These are phyloP conservation scores for Cheirogaleus medius DNA, from an alignment of 2,113 vertebrate genomes.

Conservation along the genomic window DNA sequence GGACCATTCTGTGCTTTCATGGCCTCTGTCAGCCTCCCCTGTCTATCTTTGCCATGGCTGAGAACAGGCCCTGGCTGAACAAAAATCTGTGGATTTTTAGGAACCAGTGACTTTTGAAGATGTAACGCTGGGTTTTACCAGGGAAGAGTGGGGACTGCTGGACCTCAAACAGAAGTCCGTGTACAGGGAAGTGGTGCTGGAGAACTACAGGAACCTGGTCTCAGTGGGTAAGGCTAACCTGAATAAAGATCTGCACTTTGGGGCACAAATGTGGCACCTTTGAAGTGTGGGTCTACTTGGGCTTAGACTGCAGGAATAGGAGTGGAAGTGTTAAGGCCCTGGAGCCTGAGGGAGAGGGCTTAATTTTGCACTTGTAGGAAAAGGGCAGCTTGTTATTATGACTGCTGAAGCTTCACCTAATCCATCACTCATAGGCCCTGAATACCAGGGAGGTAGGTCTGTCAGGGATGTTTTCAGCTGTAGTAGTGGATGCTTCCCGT, in stretches of 20 bases:
- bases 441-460: background rate
- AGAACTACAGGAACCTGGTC: constrained; percentile 76
- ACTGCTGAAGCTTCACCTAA: background rate
- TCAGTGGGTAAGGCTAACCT: constrained; percentile 72
- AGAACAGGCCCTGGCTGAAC: background rate
- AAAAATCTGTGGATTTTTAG: constrained; percentile 72
- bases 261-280: background rate
- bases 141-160: constrained; percentile 71
- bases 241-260: constrained; percentile 22
- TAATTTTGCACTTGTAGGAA: background rate
- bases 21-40: background rate
- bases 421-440: background rate
- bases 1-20: background rate
- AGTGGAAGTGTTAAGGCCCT: background rate
- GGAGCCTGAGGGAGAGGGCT: background rate
- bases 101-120: constrained; percentile 74
- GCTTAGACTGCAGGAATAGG: background rate
- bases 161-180: constrained; percentile 62
- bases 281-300: constrained; percentile 45
- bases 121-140: constrained; percentile 62
- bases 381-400: background rate
- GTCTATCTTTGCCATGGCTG: background rate
- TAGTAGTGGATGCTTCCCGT: background rate
- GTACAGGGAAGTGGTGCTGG: constrained; percentile 72
- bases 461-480: background rate